Percentiles rank a stretch among this genome's conserved stretches.
Conservation (phyloP, 2,797 vertebrate species). For the Eulemur mongoz region DNA sequence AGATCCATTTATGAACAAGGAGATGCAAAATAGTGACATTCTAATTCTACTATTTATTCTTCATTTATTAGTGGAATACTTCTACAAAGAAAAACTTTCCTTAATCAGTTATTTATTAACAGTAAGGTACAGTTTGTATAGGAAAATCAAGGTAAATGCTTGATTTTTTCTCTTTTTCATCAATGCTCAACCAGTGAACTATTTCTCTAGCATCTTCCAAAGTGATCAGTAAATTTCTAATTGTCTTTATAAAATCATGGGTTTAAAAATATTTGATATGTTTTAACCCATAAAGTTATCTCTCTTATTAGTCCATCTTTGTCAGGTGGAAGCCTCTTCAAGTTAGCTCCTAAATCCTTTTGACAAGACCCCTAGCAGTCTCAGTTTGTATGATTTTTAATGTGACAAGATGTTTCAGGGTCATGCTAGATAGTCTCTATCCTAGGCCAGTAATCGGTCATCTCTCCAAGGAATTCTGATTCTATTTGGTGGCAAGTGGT, state of each 20-base stretch:
- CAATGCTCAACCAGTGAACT: background rate
- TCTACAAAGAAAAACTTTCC: background rate
- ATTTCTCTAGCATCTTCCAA: background rate
- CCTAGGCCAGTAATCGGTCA: background rate
- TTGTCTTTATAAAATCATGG: background rate
- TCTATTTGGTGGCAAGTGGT: background rate
- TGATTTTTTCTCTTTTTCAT: background rate
- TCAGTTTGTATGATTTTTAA: background rate
- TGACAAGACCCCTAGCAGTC: background rate
- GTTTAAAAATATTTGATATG: background rate
- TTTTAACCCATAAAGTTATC: background rate
- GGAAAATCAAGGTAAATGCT: background rate
- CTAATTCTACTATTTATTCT: background rate
- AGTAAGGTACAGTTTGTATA: background rate
- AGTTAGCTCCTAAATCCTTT: background rate
- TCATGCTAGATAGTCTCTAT: background rate
- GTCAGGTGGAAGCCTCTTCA: background rate
- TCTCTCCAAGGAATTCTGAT: background rate
- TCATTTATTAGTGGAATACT: background rate
- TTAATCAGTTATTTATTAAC: background rate
- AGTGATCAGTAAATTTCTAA: background rate
- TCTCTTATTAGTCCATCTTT: background rate
- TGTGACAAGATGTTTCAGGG: background rate
- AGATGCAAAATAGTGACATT: background rate
- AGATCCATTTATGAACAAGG: background rate